phyloP scores from a whole-genome alignment of 2,113 vertebrate species.

The Lonchura striata region DNA sequence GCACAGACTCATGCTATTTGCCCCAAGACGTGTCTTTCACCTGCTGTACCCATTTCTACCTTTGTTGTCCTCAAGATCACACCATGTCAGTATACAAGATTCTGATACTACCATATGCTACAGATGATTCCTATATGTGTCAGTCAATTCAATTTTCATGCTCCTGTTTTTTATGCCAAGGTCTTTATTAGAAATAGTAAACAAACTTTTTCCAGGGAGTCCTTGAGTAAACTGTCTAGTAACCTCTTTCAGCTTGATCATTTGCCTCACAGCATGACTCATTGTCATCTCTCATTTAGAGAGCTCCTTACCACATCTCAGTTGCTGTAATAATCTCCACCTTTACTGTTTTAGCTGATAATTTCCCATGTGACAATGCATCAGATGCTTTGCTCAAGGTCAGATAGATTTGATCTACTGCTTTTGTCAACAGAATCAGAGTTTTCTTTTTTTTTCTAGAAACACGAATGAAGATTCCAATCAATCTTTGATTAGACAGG shows the following conservation, averaged over 20 bases:
- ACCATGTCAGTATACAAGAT: neutral
- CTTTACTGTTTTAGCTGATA: constrained; percentile 11
- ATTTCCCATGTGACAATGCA: constrained; percentile 13
- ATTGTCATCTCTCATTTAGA: constrained; percentile 14
- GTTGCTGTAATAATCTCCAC: constrained; percentile 8
- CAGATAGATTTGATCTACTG: neutral
- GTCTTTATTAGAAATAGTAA: constrained; percentile 1
- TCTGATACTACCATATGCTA: neutral
- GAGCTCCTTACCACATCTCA: neutral
- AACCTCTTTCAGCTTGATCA: constrained; percentile 16
- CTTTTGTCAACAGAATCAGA: neutral
- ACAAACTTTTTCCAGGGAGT: neutral
- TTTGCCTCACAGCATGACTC: constrained; percentile 14
- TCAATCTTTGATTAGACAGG: neutral
- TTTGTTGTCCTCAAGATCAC: neutral
- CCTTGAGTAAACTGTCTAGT: constrained; percentile 22
- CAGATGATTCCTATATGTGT: neutral
- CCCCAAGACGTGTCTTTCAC: neutral
- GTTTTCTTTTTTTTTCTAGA: neutral
- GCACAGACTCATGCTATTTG: neutral
- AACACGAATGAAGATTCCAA: neutral
- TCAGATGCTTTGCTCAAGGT: constrained; percentile 30
- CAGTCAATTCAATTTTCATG: neutral
- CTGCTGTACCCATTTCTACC: neutral
- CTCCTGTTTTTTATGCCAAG: neutral